phyloP scores from a whole-genome alignment of 1,140 invertebrate genomes.

The Trichogramma pretiosum region DNA sequence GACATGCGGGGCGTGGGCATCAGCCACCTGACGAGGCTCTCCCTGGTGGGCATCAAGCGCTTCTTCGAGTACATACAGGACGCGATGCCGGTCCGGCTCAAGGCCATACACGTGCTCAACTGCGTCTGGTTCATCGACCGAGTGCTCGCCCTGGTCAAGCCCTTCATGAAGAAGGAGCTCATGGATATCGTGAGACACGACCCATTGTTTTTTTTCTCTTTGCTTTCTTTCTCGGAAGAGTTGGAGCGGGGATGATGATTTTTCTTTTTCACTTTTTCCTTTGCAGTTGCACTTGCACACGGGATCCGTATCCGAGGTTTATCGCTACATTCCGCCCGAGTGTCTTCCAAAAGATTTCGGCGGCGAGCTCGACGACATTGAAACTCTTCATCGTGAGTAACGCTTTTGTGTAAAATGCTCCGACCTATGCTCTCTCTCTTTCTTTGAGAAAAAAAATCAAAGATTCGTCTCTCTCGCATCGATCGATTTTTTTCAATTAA shows the following conservation, averaged over 20 bases:
- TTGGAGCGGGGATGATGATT: too few species aligned
- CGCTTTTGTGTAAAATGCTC: not conserved
- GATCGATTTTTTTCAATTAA: too few species aligned
- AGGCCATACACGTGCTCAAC: conserved; percentile 56
- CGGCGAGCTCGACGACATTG: conserved; percentile 37
- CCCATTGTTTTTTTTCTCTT: conserved; percentile 6
- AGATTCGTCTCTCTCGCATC: too few species aligned
- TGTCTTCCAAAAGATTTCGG: conserved; percentile 45
- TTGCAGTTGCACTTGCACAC: conserved; percentile 43
- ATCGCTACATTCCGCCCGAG: conserved; percentile 37
- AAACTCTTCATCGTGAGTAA: conserved; percentile 31
- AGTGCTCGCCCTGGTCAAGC: conserved; percentile 50
- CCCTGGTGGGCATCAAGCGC: conserved; percentile 52
- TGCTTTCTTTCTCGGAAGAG: not conserved
- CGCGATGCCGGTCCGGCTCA: conserved; percentile 53
- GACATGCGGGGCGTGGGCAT: conserved; percentile 54
- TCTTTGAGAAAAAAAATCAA: too few species aligned
- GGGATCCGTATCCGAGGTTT: conserved; percentile 37
- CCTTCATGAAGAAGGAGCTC: conserved; percentile 58
- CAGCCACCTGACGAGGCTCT: conserved; percentile 50
- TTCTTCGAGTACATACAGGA: conserved; percentile 61
- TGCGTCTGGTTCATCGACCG: conserved; percentile 56
- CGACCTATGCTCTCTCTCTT: too few species aligned
- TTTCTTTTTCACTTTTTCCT: conserved; percentile 4
- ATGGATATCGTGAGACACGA: conserved; percentile 46